Conservation (phyloP, 2,113 vertebrate species). For the Pachypanchax playfairii region DNA sequence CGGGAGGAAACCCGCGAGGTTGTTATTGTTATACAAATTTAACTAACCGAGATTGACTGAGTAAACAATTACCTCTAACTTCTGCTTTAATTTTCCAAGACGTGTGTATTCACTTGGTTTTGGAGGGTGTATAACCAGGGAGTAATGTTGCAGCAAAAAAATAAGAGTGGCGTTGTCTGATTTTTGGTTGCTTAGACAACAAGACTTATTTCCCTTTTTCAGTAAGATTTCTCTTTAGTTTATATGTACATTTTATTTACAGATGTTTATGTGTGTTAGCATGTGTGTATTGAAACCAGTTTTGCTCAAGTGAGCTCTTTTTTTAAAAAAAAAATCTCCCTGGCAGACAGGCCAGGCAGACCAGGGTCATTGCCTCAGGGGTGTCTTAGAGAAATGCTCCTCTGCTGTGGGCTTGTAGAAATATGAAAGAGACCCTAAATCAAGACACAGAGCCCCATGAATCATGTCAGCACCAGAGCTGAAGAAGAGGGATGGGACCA, state of each 20-base stretch:
- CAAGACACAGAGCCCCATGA: conserved; percentile 80
- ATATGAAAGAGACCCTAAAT: conserved; percentile 78
- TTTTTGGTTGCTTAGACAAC: too few relatives aligned
- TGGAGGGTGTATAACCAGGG: conserved; percentile 9
- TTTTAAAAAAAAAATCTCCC: not conserved
- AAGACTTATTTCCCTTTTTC: conserved; percentile 37
- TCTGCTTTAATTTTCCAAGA: conserved; percentile 38
- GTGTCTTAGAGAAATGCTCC: conserved; percentile 79
- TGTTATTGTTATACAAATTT: conserved; percentile 44
- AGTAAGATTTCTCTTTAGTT: conserved; percentile 1
- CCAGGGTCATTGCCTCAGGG: conserved; percentile 76
- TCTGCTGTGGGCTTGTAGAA: conserved; percentile 73
- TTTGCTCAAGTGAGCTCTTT: conserved; percentile 41
- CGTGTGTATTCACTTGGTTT: conserved; percentile 22
- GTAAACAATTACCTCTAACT: conserved; percentile 40
- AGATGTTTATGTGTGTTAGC: conserved; percentile 4
- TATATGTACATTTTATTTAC: conserved; percentile 1
- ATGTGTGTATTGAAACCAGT: conserved; percentile 21
- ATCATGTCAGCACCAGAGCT: conserved; percentile 74
- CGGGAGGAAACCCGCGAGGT: conserved; percentile 25
- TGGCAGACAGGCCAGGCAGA: conserved; percentile 63
- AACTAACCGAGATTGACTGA: conserved; percentile 45
- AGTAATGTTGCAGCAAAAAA: conserved; percentile 8
- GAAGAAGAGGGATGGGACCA: conserved; percentile 70
- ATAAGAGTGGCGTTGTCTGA: conserved; percentile 8